Evolutionary conservation across 2,797 vertebrate genomes (phyloP).

Genomic region (Parauchenoglanis punctatus): DNA sequence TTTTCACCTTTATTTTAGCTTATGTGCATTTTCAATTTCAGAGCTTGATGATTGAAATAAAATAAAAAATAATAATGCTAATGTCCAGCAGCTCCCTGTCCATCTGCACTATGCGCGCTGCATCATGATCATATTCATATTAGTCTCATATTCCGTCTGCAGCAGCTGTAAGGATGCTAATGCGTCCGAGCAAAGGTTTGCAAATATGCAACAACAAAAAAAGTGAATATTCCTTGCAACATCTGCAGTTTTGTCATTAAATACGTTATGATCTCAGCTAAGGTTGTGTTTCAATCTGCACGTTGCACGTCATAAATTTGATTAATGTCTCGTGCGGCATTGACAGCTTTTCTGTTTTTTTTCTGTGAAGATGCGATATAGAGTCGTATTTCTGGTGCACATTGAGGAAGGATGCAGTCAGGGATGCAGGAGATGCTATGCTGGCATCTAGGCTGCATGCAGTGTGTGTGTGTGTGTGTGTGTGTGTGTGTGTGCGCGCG

Average conservation of each 20-base stretch:
- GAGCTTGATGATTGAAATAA: neutral
- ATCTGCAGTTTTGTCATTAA: neutral
- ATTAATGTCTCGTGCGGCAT: neutral
- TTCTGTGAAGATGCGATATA: neutral
- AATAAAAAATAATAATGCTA: too few relatives aligned
- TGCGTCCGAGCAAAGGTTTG: neutral
- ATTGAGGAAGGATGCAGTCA: constrained; percentile 37
- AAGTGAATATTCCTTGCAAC: neutral
- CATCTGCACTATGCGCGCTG: neutral
- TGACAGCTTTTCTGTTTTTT: constrained; percentile 19
- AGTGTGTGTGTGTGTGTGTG: neutral
- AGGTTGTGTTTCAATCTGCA: neutral
- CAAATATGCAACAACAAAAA: neutral
- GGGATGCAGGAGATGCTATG: constrained; percentile 39
- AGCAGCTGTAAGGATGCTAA: neutral
- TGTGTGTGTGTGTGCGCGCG: neutral
- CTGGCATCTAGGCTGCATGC: neutral
- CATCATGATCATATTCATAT: neutral
- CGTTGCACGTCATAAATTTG: neutral
- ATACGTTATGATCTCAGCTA: neutral
- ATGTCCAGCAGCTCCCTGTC: neutral
- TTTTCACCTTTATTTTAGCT: neutral
- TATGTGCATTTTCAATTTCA: neutral
- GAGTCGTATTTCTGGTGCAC: constrained; percentile 37
- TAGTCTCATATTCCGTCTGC: neutral